Conservation (phyloP, 1,140 invertebrate species). For the Anastatus disparis region DNA sequence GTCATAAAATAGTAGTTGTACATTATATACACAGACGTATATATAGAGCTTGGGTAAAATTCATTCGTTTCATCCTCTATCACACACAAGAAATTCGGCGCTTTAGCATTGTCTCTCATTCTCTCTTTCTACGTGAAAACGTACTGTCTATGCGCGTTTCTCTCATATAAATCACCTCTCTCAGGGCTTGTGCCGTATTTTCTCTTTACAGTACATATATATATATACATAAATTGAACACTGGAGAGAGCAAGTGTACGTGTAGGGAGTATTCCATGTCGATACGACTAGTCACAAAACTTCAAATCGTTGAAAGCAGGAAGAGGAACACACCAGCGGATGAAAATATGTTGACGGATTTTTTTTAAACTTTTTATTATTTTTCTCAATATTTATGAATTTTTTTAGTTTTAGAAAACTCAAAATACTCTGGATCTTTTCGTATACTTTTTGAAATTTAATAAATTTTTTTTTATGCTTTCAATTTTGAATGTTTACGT, state of each 20-base stretch:
- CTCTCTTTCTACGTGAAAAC: background rate
- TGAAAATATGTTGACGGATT: too few species aligned
- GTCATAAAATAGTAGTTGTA: too few species aligned
- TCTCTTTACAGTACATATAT: background rate
- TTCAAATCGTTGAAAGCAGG: too few species aligned
- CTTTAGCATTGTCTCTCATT: background rate
- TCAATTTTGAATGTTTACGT: too few species aligned
- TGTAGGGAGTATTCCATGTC: background rate
- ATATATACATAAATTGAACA: background rate
- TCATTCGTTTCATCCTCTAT: constrained; percentile 4
- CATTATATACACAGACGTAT: background rate
- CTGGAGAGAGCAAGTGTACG: background rate
- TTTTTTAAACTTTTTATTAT: too few species aligned
- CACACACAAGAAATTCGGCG: constrained; percentile 7
- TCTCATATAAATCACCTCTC: constrained; percentile 25
- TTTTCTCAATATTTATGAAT: too few species aligned
- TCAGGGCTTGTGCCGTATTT: background rate
- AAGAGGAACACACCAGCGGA: too few species aligned
- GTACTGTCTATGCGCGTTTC: background rate
- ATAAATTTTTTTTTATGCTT: too few species aligned
- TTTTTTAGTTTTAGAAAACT: too few species aligned
- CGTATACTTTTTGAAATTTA: too few species aligned
- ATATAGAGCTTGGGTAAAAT: constrained; percentile 20
- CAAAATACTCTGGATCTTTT: too few species aligned
- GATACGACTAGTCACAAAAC: background rate